Percentiles rank a stretch among this genome's conserved stretches.
These are phyloP conservation scores for Cirrhinus mrigala DNA, from an alignment of 2,797 vertebrate species.

Conservation along the genomic window DNA sequence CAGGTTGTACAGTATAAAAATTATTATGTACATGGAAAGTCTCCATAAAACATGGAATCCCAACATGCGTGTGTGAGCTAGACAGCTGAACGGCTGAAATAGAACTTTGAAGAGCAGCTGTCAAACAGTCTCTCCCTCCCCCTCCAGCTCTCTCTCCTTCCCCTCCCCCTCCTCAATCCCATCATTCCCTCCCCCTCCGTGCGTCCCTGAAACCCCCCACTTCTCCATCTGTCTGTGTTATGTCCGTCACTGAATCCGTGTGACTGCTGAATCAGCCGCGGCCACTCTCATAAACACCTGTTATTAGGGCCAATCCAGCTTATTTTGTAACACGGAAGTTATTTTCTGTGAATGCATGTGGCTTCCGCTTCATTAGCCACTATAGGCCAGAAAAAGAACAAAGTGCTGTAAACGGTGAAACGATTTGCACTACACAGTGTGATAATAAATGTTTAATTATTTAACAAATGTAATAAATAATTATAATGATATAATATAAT, in stretches of 20 bases:
- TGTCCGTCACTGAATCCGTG: constrained; percentile 27
- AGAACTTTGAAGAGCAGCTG: constrained; percentile 61
- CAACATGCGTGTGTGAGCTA: constrained; percentile 19
- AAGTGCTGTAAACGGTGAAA: neutral
- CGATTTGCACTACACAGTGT: no score
- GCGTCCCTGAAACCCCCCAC: constrained; percentile 10
- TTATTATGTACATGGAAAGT: neutral
- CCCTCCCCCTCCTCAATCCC: constrained; percentile 1
- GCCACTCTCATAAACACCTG: neutral
- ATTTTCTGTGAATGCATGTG: neutral
- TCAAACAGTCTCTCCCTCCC: constrained; percentile 29
- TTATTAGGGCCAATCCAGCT: neutral
- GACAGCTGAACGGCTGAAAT: constrained; percentile 55
- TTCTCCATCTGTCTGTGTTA: constrained; percentile 31
- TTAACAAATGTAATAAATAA: no score
- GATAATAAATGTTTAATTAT: no score
- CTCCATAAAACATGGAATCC: neutral
- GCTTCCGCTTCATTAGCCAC: neutral
- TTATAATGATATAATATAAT: no score
- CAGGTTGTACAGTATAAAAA: neutral
- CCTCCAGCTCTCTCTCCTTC: constrained; percentile 51
- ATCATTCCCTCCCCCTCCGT: constrained; percentile 24
- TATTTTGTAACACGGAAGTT: neutral
- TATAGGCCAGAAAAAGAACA: neutral
- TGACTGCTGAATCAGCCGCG: constrained; percentile 23